phyloP scores from a whole-genome alignment of 2,113 vertebrate species.

The Eretmochelys imbricata region DNA sequence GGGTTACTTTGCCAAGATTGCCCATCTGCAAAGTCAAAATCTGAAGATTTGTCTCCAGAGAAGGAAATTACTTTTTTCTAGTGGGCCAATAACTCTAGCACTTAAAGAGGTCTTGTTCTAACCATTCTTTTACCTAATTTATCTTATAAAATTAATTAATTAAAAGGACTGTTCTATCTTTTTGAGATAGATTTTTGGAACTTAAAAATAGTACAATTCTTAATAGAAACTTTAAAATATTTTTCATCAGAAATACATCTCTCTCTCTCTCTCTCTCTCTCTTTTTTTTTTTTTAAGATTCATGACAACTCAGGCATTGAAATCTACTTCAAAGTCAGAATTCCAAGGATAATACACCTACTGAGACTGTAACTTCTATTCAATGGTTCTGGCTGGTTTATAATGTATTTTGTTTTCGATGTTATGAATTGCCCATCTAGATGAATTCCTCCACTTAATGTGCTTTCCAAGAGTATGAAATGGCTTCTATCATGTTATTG shows the following conservation, averaged over 20 bases:
- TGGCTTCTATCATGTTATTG: not conserved
- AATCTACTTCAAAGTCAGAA: not conserved
- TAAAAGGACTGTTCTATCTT: not conserved
- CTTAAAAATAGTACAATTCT: not conserved
- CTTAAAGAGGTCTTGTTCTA: not conserved
- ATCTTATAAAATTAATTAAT: not conserved
- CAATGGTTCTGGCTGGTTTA: not conserved
- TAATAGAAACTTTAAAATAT: not conserved
- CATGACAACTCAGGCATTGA: not conserved
- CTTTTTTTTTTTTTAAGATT: not conserved
- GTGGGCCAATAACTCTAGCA: not conserved
- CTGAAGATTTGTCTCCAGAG: not conserved
- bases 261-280: not conserved
- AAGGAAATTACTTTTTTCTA: not conserved
- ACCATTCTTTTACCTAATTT: not conserved
- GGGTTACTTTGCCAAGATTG: not conserved
- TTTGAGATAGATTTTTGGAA: not conserved
- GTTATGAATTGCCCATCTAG: not conserved
- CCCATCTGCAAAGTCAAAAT: not conserved
- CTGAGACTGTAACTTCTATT: not conserved
- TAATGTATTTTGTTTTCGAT: not conserved
- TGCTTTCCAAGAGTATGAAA: conserved; percentile 2
- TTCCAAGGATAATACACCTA: not conserved
- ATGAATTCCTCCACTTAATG: not conserved
- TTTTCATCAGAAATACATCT: not conserved